Evolutionary conservation across 2,113 vertebrate genomes (phyloP).

Genomic region (Symphodus melops): DNA sequence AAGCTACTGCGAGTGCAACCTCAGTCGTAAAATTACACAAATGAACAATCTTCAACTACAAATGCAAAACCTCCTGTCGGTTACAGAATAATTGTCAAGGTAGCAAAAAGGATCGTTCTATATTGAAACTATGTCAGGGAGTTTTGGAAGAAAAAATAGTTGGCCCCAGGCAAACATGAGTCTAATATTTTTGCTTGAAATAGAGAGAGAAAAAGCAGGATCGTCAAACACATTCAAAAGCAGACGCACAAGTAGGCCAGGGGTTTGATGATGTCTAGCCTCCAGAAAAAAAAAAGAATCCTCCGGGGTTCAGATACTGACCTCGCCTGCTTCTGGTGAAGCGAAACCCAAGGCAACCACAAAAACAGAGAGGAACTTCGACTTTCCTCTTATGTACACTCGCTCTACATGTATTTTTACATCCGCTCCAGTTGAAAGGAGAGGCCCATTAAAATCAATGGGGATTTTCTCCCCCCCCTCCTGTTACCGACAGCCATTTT

Average conservation of each 20-base stretch:
- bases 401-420: constrained; percentile 39
- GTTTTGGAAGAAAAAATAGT: neutral
- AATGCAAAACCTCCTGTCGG: too few relatives aligned
- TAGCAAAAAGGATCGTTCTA: too few relatives aligned
- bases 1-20: too few relatives aligned
- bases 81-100: too few relatives aligned
- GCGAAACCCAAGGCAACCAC: constrained; percentile 5
- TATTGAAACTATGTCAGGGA: neutral
- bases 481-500: constrained; percentile 31
- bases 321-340: constrained; percentile 17
- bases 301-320: constrained; percentile 20
- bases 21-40: too few relatives aligned
- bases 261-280: constrained; percentile 2
- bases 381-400: constrained; percentile 7
- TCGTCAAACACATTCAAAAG: neutral
- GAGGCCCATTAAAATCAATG: constrained; percentile 26
- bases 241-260: constrained; percentile 13
- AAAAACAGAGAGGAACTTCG: constrained; percentile 18
- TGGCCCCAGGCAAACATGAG: neutral
- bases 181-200: neutral
- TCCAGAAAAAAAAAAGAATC: constrained; percentile 25
- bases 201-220: neutral
- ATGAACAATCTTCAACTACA: too few relatives aligned
- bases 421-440: constrained; percentile 26
- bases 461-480: constrained; percentile 16